Percentiles rank a stretch among this genome's conserved stretches.
Evolutionary conservation across 2,888 invertebrate genomes (phyloP).

Genomic region (Scrobipalpa costella): DNA sequence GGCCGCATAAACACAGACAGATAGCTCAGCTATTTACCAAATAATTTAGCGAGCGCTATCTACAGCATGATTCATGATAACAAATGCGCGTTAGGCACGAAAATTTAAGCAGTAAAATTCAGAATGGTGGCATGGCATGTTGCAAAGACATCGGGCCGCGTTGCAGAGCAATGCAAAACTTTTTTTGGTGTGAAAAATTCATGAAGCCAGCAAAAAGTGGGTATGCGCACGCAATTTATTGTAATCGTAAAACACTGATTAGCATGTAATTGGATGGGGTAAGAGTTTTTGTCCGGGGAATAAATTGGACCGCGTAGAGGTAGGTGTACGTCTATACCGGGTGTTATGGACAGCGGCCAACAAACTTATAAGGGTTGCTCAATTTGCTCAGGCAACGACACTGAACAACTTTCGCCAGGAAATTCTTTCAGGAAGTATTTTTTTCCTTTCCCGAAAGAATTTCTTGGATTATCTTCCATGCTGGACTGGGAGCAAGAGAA

Average conservation of each 20-base stretch:
- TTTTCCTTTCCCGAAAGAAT: too few species aligned
- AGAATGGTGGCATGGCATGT: slow-evolving; percentile 11
- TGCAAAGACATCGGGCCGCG: slow-evolving; percentile 9
- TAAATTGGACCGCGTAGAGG: slow-evolving; percentile 41
- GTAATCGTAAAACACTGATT: slow-evolving; percentile 63
- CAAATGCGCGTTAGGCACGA: slow-evolving; percentile 15
- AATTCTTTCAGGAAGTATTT: too few species aligned
- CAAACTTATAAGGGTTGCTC: too few species aligned
- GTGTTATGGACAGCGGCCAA: too few species aligned
- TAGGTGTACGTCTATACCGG: neutral
- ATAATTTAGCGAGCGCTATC: slow-evolving; percentile 10
- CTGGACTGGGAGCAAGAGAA: too few species aligned
- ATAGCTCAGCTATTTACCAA: slow-evolving; percentile 18
- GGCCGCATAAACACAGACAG: slow-evolving; percentile 17
- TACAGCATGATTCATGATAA: slow-evolving; percentile 21
- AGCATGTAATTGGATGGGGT: slow-evolving; percentile 64
- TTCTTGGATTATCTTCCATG: too few species aligned
- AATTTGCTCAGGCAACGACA: too few species aligned
- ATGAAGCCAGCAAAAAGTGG: slow-evolving; percentile 43
- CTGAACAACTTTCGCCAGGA: too few species aligned
- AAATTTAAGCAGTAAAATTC: slow-evolving; percentile 15
- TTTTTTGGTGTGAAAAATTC: slow-evolving; percentile 44
- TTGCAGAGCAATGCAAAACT: slow-evolving; percentile 18
- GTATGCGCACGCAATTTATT: slow-evolving; percentile 43
- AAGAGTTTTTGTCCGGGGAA: slow-evolving; percentile 52